These are phyloP conservation scores for Heterotilapia buettikoferi DNA, from an alignment of 2,113 vertebrate genomes.

Conservation along the genomic window DNA sequence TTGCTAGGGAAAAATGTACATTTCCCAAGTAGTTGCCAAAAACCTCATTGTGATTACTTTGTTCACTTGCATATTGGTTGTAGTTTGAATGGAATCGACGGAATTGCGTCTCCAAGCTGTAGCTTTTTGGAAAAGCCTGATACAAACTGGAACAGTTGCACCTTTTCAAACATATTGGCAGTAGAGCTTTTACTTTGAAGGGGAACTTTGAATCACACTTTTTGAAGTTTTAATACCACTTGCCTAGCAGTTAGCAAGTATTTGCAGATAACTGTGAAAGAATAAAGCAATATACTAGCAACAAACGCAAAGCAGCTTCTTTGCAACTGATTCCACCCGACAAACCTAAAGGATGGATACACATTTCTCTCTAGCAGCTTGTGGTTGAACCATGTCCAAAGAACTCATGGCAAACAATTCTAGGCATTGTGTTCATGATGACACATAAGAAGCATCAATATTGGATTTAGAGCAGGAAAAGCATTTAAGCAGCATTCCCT, in stretches of 20 bases:
- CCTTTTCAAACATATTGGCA: not conserved
- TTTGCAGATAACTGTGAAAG: not conserved
- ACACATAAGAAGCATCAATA: not conserved
- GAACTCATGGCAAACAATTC: not conserved
- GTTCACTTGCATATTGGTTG: not conserved
- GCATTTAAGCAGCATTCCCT: not conserved
- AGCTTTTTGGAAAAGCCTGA: not conserved
- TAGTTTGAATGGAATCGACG: not conserved
- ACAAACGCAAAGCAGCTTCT: not conserved
- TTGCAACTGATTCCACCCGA: fast-evolving
- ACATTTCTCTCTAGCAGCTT: not conserved
- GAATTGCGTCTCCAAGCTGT: fast-evolving
- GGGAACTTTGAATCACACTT: not conserved
- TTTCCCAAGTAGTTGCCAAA: not conserved
- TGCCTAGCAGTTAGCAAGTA: not conserved
- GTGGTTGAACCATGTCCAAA: not conserved
- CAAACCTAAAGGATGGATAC: not conserved
- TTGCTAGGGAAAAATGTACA: not conserved
- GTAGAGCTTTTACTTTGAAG: not conserved
- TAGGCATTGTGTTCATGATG: not conserved
- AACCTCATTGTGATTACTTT: not conserved
- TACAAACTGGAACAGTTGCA: not conserved
- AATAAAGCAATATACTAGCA: fast-evolving
- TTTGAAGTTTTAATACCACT: not conserved
- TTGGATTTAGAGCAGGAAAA: not conserved